Percentiles rank a stretch among this genome's conserved stretches.
These are phyloP conservation scores for Melanchra persicariae DNA, from an alignment of 2,888 invertebrate species.

Conservation along the genomic window DNA sequence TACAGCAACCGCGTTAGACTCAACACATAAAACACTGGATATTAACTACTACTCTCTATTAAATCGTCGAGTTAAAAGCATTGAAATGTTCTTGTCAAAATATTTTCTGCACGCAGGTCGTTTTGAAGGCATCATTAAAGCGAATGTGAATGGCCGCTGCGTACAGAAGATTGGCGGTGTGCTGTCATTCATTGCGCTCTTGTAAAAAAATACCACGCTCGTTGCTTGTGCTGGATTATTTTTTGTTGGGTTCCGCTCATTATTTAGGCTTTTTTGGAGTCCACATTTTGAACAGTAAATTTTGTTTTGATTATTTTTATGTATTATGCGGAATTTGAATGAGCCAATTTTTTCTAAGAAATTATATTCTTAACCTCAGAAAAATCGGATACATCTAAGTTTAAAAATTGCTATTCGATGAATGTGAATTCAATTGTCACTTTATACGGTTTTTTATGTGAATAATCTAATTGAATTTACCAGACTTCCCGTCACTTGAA, in stretches of 20 bases:
- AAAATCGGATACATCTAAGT: no score
- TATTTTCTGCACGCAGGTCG: conserved; percentile 31
- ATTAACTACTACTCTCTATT: not conserved
- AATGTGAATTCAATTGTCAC: no score
- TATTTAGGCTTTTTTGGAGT: not conserved
- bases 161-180: not conserved
- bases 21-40: no score
- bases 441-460: no score
- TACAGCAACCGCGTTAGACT: no score
- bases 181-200: conserved; percentile 35
- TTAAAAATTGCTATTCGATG: no score
- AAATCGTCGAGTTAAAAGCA: not conserved
- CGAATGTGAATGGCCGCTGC: conserved; percentile 4
- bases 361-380: no score
- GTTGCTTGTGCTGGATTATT: not conserved
- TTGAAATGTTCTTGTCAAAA: conserved; percentile 37
- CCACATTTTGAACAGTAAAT: not conserved
- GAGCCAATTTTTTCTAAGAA: no score
- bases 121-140: conserved; percentile 8
- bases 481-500: no score
- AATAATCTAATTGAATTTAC: no score
- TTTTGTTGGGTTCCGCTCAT: conserved; percentile 23
- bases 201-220: not conserved
- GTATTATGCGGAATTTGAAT: no score
- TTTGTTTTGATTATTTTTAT: not conserved